A percentile compares a stretch with the other conserved stretches of the same genome.
These are phyloP conservation scores for Harpalus rubripes DNA, from an alignment of 2,888 invertebrate species.

Conservation along the genomic window DNA sequence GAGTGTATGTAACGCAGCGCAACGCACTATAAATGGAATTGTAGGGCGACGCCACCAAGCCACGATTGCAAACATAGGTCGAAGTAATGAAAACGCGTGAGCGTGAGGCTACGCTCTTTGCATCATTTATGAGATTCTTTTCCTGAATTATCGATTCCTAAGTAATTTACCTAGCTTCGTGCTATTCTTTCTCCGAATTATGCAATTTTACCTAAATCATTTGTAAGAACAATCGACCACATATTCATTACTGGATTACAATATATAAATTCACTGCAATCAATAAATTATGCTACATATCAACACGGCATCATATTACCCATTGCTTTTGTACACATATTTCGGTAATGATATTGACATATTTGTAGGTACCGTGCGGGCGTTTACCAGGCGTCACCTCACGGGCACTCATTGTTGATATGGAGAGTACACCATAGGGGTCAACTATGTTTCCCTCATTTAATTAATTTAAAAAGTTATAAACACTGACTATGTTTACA, in stretches of 20 bases:
- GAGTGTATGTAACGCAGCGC: neutral
- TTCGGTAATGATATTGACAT: too few relatives aligned
- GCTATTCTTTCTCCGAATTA: conserved; percentile 22
- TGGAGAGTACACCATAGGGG: too few relatives aligned
- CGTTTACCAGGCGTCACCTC: too few relatives aligned
- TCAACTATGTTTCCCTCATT: too few relatives aligned
- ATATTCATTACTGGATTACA: conserved; percentile 52
- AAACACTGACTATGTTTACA: too few relatives aligned
- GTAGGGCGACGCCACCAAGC: conserved; percentile 7
- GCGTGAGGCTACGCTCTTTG: conserved; percentile 38
- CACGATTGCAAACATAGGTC: conserved; percentile 48
- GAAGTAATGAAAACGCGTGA: conserved; percentile 58
- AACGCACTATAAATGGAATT: conserved; percentile 29
- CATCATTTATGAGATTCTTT: conserved; percentile 62
- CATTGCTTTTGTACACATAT: too few relatives aligned
- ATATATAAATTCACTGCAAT: too few relatives aligned
- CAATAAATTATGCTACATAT: too few relatives aligned
- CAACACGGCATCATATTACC: too few relatives aligned
- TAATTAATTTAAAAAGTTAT: too few relatives aligned
- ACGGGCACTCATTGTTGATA: too few relatives aligned
- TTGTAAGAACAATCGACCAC: conserved; percentile 28
- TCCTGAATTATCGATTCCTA: conserved; percentile 53
- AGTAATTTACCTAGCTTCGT: conserved; percentile 21
- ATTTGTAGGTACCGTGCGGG: too few relatives aligned
- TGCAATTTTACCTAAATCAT: conserved; percentile 32